Evolutionary conservation across 2,797 vertebrate genomes (phyloP).

Genomic region (Staurois parvus): DNA sequence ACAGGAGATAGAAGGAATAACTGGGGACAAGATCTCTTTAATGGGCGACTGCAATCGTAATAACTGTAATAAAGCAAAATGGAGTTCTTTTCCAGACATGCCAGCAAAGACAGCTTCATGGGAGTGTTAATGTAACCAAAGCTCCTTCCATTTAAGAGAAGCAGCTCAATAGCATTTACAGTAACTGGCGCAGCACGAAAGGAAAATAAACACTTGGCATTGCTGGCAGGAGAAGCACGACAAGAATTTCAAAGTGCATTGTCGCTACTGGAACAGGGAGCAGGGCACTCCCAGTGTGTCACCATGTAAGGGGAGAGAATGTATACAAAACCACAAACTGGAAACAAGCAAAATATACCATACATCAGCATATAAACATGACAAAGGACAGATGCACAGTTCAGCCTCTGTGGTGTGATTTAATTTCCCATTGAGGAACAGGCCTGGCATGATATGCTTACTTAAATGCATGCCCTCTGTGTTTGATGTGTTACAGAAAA

Average conservation of each 20-base stretch:
- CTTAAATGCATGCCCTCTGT: background rate
- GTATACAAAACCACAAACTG: constrained; percentile 50
- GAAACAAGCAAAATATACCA: constrained; percentile 58
- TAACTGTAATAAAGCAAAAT: background rate
- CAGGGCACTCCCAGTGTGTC: constrained; percentile 33
- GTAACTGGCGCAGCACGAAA: constrained; percentile 49
- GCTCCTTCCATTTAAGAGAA: constrained; percentile 18
- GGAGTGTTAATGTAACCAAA: constrained; percentile 29
- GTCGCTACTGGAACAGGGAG: constrained; percentile 50
- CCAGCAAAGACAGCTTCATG: constrained; percentile 15
- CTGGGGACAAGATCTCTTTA: background rate
- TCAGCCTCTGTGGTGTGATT: background rate
- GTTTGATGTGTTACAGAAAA: constrained; percentile 14
- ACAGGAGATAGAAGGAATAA: too few species aligned
- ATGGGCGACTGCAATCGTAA: background rate
- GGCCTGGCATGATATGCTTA: background rate
- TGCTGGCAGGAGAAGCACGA: constrained; percentile 50
- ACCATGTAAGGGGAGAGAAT: constrained; percentile 40
- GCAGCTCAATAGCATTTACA: constrained; percentile 53
- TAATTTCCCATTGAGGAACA: constrained; percentile 4
- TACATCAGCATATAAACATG: constrained; percentile 36
- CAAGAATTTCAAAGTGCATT: constrained; percentile 56
- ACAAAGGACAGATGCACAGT: constrained; percentile 43
- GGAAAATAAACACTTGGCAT: constrained; percentile 57
- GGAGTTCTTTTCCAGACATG: background rate